Evolutionary conservation across 2,888 invertebrate species (phyloP), one percentile per base, ranked within the genome.

Genomic region (Tenthredo scrophulariae): DNA sequence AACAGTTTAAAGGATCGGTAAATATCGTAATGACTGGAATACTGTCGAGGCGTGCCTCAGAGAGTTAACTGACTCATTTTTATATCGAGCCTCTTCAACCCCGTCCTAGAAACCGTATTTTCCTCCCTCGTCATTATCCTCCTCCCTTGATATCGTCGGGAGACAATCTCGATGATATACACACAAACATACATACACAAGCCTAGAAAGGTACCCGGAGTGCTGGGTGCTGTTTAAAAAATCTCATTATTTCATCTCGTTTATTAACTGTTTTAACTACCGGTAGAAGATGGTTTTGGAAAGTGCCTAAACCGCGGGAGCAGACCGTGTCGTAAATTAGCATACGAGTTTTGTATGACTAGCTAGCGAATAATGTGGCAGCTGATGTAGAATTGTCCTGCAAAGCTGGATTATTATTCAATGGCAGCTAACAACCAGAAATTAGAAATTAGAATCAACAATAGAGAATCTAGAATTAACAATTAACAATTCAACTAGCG

Each of bases 61-160:
- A 92, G 91, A 92, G 91, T 92, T 92, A 92, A 92, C 91, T 90
- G 90, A 90, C 92, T 92, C 91, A 92, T 92, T 92, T 92, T 91
- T 89, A 88, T 85, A 87, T 86, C 87, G 77, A 74, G 18, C 6
- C 29, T 54, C 50, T 54, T 77, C 7, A 29, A 54, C 77, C 43
- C 29, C 33, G 26, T 26, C 7, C n/a, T 40, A 26, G 5, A 43
- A 22, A 43, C 22, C 43, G 43, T 43, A 18, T 74, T 43, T 43
- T 46, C 54, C 29, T 18, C 77, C 26, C 40, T 33, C 77, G 29
- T 77, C 77, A 33, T 77, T 46, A 37, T n/a, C 62, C 9, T 15
- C 13, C 26, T 29, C 2, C 9, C 7, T 33, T 13, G 33, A n/a
- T n/a, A 10, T 74, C n/a, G 18, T 7, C 22, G n/a, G 3, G 22